Evolutionary conservation across 23 tunicate species (phyloP), one percentile per base, ranked within the genome.

Genomic region (Oikopleura dioica): DNA sequence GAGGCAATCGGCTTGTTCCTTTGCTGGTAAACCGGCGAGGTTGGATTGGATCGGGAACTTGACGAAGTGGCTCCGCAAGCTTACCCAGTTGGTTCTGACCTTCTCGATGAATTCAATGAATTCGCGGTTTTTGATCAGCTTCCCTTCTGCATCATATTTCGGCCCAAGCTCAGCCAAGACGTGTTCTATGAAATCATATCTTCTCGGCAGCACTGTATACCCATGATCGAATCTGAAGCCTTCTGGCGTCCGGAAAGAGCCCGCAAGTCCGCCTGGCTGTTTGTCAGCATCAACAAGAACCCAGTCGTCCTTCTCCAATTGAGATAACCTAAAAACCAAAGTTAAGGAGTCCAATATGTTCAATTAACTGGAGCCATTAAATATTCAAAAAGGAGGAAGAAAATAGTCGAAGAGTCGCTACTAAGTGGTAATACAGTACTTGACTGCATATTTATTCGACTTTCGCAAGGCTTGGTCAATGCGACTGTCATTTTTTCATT

Each of bases 141-240:
- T 63, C 26, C 72, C 72, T 16, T 23, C 72, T 24, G 29, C 72
- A 63, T 63, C 72, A 28, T 63, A 63, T 31, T 63, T 63, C 5
- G 55, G 72, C 30, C 32, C 72, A 24, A 63, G 33, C 72, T 63
- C 72, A 28, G 72, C 77, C 26, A 82, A 50, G 34, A 82, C 38
- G 33, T 80, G 77, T 38, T 86, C 88, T 35, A 86, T 80, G 44
- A 83, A 84, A 37, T 86, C 88, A 68, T 85, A 94, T 33, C 84
- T 83, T 36, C 81, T 84, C 35, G 79, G 44, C 0, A 94, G 77
- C 1, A 84, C 44, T 76, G 82, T 84, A 68, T 80, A 86, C 1
- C 99, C 95, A 78, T 86, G 88, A 38, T 94, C 99, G 68, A 94
- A 94, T 16, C 99, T 84, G 68, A 94, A 94, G 0, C 99, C 99